Evolutionary conservation across 92 coral and sea anemone species (phyloP), one percentile per base, ranked within the genome.

Genomic region (Zoanthus gigantus): DNA sequence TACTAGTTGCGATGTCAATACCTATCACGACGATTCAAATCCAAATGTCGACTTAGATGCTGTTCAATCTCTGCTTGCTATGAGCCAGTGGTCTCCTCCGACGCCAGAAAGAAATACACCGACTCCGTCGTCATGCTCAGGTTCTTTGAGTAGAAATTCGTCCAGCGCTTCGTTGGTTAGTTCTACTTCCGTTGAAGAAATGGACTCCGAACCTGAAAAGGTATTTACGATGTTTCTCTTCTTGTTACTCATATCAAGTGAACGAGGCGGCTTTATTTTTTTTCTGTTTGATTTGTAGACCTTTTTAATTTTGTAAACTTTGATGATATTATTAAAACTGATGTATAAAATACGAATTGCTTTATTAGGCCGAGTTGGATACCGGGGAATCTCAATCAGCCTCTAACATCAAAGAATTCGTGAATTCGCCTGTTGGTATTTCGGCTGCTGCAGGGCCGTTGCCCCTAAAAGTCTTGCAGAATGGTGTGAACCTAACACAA

Each of bases 1-100:
- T 11, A 79, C 73, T 54, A 87, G 32, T 74, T 87, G 88, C 78
- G 93, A 91, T 72, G 60, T 58, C 53, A 94, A 91, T 17, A 79
- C 72, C 65, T 82, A 73, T 79, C 85, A 88, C 34, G 83, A 83
- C 84, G 95, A 93, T 65, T 78, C 88, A 50, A 89, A 69, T 46
- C 93, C 88, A 54, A 90, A 87, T 82, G 94, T 93, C 60, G 99
- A 97, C 85, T 94, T 97, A 9, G 98, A 95, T 85, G 99, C 99
- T 56, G 99, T 97, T 0, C 99, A 97, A 78, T 97, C 99, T 13
- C 94, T 97, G 15, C 93, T 97, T 77, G 99, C 99, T 3, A 97
- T 97, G 95, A 97, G 99, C 83, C 96, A 93, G 88, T 97, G 99
- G 99, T 92, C 98, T 81, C 99, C 99, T 12, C 99, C 98, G 57